Evolutionary conservation across 2,797 vertebrate genomes (phyloP), one percentile per base, ranked within the genome.

Genomic region (Acestrorhynchus altus): DNA sequence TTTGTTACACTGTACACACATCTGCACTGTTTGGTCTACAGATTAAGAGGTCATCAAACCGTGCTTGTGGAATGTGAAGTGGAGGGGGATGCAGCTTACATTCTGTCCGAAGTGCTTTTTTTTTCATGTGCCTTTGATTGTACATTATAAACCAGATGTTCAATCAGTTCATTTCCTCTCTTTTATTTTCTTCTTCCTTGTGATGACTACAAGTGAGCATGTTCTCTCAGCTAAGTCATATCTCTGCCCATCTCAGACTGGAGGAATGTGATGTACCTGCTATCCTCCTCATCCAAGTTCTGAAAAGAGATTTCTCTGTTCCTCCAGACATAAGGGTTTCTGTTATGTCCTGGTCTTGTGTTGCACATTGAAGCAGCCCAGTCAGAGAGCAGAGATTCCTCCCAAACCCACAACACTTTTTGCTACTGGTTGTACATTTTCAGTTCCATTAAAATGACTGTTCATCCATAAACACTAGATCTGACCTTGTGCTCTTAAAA

Each of bases 11-110:
- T 42, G 44, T 31, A 65, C 68, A 69, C 31, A 69, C 57, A 77
- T 39, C 28, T 35, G 28, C 57, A 74, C 44, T 77, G 60, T 74
- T 77, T 77, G 70, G 59, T 69, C 31, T 73, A 65, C 11, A 15
- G 73, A 81, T 56, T 64, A 63, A 69, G 46, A 22, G 52, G 70
- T 77, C 69, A 71, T 77, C 40, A 79, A 63, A 77, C 51, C 8
- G 31, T 40, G 47, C 49, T 28, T 64, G 63, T 49, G 70, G 42
- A 74, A 64, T 63, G 56, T 56, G 59, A 65, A 66, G 8, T n/a
- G 42, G 35, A 56, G 26, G 40, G 15, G 26, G 28, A 28, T 46
- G 15, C 26, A 31, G 11, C 26, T 49, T 11, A 15, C 46, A 64
- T 13, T 11, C 28, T 60, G 24, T 66, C 39, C 40, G n/a, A 5